A percentile compares a stretch with the other conserved stretches of the same genome.
phyloP scores from a whole-genome alignment of 1,140 invertebrate species.

The Caenorhabditis briggsae region DNA sequence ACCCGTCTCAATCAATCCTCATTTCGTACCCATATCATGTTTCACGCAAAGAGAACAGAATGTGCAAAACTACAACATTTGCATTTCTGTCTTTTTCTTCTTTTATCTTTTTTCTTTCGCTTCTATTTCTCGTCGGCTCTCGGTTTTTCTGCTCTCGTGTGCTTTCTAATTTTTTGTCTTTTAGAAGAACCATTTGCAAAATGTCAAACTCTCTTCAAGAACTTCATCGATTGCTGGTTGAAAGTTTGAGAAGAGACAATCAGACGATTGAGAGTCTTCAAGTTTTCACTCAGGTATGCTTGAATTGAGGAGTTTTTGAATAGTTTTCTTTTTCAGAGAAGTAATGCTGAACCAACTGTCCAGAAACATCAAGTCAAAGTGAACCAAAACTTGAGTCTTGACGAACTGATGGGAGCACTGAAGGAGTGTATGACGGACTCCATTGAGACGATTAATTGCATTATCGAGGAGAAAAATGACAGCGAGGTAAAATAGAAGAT shows the following conservation, averaged over 20 bases:
- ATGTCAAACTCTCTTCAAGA: neutral
- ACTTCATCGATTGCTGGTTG: neutral
- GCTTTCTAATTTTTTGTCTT: neutral
- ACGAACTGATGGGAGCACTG: neutral
- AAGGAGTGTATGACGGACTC: slow-evolving; percentile 19
- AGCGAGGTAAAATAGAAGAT: neutral
- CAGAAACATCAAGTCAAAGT: neutral
- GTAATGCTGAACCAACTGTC: neutral
- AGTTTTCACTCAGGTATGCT: neutral
- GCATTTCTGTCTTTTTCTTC: neutral
- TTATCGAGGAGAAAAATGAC: neutral
- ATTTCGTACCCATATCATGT: too few relatives aligned
- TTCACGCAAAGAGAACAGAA: too few relatives aligned
- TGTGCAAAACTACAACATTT: neutral
- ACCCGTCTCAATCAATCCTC: too few relatives aligned
- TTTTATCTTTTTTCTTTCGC: neutral
- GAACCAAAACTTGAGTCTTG: neutral
- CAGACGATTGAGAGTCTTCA: neutral
- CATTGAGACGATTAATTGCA: neutral
- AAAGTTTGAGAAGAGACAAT: slow-evolving; percentile 1
- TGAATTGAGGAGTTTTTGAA: neutral
- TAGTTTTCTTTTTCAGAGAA: neutral
- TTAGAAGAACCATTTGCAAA: neutral
- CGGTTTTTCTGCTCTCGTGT: neutral
- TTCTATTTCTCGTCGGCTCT: neutral